Evolutionary conservation across 2,113 vertebrate species (phyloP).

Genomic region (Lichenostomus cassidix): DNA sequence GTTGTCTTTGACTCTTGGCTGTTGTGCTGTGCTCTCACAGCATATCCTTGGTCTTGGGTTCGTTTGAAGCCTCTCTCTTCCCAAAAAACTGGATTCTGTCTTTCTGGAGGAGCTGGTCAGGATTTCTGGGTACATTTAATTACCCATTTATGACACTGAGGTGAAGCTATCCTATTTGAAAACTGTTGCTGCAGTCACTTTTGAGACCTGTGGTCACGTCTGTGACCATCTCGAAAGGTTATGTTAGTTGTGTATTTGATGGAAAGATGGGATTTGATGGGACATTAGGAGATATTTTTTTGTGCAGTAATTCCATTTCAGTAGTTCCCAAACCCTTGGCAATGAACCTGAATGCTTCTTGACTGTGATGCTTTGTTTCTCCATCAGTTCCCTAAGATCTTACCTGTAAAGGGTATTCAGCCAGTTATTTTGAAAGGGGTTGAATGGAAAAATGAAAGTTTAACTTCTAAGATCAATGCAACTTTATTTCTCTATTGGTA

Average conservation of each 20-base stretch:
- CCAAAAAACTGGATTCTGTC: background rate
- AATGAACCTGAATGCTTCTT: background rate
- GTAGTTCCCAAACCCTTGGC: background rate
- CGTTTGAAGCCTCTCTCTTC: background rate
- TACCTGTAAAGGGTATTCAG: accelerated
- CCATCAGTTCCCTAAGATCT: background rate
- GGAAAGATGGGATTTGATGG: background rate
- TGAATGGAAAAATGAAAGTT: background rate
- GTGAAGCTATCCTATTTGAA: background rate
- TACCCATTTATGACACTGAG: background rate
- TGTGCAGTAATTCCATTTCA: background rate
- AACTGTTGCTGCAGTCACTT: background rate
- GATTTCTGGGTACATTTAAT: background rate
- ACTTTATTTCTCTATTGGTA: background rate
- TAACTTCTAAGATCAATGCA: background rate
- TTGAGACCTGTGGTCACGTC: background rate
- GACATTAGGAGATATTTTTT: background rate
- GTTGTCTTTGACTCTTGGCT: background rate
- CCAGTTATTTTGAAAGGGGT: background rate
- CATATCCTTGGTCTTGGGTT: background rate
- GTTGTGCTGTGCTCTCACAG: background rate
- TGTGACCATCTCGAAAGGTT: background rate
- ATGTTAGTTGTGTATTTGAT: background rate
- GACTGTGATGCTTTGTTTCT: background rate
- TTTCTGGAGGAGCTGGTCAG: background rate